These are phyloP conservation scores for Sclerodermus sp. DNA, from an alignment of 2,888 invertebrate species.

Conservation along the genomic window DNA sequence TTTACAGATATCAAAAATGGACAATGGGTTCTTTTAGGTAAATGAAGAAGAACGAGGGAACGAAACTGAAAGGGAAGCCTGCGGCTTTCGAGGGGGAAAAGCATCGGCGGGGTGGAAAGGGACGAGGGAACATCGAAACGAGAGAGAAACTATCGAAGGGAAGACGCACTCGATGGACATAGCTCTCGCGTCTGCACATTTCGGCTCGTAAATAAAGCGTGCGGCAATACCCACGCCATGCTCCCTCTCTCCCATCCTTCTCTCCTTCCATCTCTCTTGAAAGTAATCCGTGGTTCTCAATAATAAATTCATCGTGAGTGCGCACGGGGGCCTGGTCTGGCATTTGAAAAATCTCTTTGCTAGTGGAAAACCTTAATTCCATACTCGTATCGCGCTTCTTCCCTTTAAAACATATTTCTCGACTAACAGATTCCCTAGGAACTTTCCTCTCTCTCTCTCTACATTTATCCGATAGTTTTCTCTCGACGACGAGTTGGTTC, in stretches of 20 bases:
- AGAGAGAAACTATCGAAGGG: slow-evolving; percentile 2
- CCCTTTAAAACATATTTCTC: no score
- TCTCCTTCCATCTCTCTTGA: slow-evolving; percentile 25
- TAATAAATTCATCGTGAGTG: slow-evolving; percentile 43
- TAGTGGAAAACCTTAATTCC: no score
- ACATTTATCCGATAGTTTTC: no score
- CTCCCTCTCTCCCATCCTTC: neutral
- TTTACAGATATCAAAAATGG: slow-evolving; percentile 31
- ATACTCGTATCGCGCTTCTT: no score
- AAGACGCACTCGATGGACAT: slow-evolving; percentile 20
- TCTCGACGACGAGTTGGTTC: no score
- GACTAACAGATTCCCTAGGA: no score
- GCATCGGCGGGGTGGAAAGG: neutral
- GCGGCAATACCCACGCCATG: slow-evolving; percentile 13
- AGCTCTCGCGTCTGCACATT: slow-evolving; percentile 28
- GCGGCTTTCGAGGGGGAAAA: slow-evolving; percentile 10
- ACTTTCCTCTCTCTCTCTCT: no score
- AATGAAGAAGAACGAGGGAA: slow-evolving; percentile 34
- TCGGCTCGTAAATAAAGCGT: slow-evolving; percentile 35
- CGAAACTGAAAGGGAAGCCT: slow-evolving; percentile 21
- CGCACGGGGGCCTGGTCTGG: slow-evolving; percentile 7
- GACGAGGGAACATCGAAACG: neutral
- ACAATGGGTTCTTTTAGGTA: slow-evolving; percentile 38
- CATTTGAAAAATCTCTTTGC: no score
- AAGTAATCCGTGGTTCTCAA: slow-evolving; percentile 39